Base-by-base conservation (phyloP, 2,888 invertebrate genomes). In the Cinara cedri region DNA sequence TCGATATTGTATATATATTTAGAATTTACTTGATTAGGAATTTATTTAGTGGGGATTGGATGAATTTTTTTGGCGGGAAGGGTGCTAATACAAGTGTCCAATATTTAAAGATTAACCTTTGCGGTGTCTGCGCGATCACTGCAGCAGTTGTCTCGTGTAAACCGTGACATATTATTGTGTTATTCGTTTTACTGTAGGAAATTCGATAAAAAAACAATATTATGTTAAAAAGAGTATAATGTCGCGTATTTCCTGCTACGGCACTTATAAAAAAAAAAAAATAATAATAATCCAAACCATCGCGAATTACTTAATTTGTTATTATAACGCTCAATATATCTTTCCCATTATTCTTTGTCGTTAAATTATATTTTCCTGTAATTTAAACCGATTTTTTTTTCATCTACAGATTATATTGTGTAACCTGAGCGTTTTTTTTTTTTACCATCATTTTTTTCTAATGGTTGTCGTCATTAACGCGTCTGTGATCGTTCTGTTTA, bases 401-500 rank as follows among this genome's bases (percentile, higher is more conserved):
- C 9, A 16, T 44, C n/a, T 46, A n/a, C 34, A 3, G 34, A 34
- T 34, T 34, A 34, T 34, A 24, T 26, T 42, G 44, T 26, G 46
- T 21, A 19, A 72, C 62, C 49, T 72, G 49, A 72, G 19, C 60
- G 19, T 72, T 72, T 72, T 34, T 26, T 57, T 34, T 8, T 3
- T 13, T 4, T 34, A 4, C 6, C 16, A n/a, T 42, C 42, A 54
- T 60, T 13, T 49, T 60, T 49, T 72, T 71, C 60, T 60, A 10
- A 49, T 62, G 19, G 19, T 19, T 10, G 46, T 70, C 49, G 60
- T 72, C 49, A 62, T 72, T 72, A 60, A 49, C 49, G 3, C 34
- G 60, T 72, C 19, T 49, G n/a, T n/a, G 14, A 49, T 72, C 34
- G 60, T 72, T 72, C 49, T 62, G 62, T 62, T 14, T 24, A 57